These are phyloP conservation scores for Philonicus albiceps DNA, from an alignment of 2,888 invertebrate genomes.

Conservation along the genomic window DNA sequence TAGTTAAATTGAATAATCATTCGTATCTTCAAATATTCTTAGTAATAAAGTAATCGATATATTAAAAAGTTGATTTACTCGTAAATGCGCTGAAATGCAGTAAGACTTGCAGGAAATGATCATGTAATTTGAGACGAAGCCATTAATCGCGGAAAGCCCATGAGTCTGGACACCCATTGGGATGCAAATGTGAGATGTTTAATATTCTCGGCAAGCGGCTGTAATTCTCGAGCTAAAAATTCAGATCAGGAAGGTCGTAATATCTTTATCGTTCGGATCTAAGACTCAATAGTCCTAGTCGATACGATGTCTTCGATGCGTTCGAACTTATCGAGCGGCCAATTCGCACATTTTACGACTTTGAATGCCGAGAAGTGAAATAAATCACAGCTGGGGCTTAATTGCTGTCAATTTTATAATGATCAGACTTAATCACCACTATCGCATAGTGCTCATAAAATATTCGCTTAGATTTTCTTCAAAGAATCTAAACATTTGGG, in stretches of 20 bases:
- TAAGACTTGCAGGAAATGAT: neutral
- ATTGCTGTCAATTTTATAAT: slow-evolving; percentile 34
- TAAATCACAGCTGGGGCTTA: slow-evolving; percentile 24
- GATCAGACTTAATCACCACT: neutral
- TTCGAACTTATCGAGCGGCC: neutral
- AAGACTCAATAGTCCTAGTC: neutral
- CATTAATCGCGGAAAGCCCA: slow-evolving; percentile 21
- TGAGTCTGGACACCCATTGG: slow-evolving; percentile 8
- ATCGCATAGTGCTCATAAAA: neutral
- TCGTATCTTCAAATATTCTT: neutral
- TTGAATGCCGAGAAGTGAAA: neutral
- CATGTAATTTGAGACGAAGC: slow-evolving; percentile 10
- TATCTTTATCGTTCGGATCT: slow-evolving; percentile 17
- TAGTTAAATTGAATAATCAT: neutral
- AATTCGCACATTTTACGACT: slow-evolving; percentile 19
- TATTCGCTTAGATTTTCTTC: neutral
- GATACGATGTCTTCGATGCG: neutral
- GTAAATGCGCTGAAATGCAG: neutral
- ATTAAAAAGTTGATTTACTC: neutral
- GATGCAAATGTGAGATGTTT: slow-evolving; percentile 17
- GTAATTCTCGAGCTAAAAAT: slow-evolving; percentile 15
- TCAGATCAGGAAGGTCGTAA: slow-evolving; percentile 32
- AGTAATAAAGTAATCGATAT: neutral
- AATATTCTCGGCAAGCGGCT: neutral
- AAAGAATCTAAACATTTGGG: neutral